Evolutionary conservation across 2,888 invertebrate genomes (phyloP), one percentile per base, ranked within the genome.

Genomic region (Halocaridina rubra): DNA sequence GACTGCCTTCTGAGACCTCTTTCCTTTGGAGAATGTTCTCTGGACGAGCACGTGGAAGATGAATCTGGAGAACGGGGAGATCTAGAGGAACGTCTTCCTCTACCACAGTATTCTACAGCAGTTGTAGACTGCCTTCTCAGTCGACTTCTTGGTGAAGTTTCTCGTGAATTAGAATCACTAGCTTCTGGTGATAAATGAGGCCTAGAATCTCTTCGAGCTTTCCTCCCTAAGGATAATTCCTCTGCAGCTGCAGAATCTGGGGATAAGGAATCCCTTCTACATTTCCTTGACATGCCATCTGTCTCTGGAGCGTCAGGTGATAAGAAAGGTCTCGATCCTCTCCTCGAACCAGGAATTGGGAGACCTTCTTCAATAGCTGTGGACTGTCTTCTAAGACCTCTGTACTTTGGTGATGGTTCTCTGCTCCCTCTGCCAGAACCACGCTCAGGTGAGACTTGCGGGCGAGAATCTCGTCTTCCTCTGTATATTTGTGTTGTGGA

Each of bases 311-410:
- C 94, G 90, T 96, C 96, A 0, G 97, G 96, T 72, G 96, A 96
- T 64, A 97, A 91, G 0, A 94, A 94, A 1, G 96, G 96, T 86
- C 97, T 96, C 2, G 96, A 96, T 87, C 95, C 96, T 64, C 96
- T 93, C 67, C 96, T 93, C 0, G 90, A 88, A 10, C 87, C 81
- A 82, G 90, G 92, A 24, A 86, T 75, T 4, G 86, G 87, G 39
- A 77, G 81, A 39, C 87, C 85, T 89, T 97, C 97, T 91, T 97
- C 97, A 90, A 96, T 96, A 53, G 96, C 96, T 5, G 97, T 96
- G 22, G 96, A 96, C 91, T 97, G 97, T 39, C 97, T 93, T 90
- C 96, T 96, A 75, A 97, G 92, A 19, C 86, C 74, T 53, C 85
- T 79, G 64, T 75, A 84, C 53, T 88, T 85, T 13, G 88, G 88